Evolutionary conservation across 2,888 invertebrate species (phyloP).

Genomic region (Carabus problematicus): DNA sequence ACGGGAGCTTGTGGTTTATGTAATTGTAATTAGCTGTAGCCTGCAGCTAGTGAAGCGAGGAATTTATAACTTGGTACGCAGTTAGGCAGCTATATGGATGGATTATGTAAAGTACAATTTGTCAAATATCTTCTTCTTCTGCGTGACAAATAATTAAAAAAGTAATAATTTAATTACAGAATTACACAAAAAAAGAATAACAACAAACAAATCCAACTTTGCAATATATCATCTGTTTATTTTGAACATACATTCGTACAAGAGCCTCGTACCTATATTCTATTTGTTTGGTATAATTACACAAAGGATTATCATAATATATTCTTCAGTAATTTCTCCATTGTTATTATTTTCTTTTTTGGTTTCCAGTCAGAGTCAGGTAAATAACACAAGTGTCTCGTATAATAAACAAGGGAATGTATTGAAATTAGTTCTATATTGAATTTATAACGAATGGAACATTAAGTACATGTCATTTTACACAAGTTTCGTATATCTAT

Average conservation of each 20-base stretch:
- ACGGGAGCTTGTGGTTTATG: neutral
- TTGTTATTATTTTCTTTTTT: too few relatives aligned
- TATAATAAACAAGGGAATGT: neutral
- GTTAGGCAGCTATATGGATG: neutral
- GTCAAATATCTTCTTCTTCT: too few relatives aligned
- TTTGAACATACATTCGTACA: slow-evolving; percentile 7
- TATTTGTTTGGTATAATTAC: neutral
- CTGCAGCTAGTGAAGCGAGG: slow-evolving; percentile 9
- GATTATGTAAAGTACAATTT: slow-evolving; percentile 5
- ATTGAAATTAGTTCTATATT: slow-evolving; percentile 9
- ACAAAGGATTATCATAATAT: neutral
- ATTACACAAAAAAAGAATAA: too few relatives aligned
- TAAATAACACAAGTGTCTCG: neutral
- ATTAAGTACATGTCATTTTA: slow-evolving; percentile 11
- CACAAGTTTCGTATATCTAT: slow-evolving; percentile 18
- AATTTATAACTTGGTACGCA: neutral
- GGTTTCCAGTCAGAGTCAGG: neutral
- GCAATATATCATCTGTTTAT: neutral
- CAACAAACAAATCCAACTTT: too few relatives aligned
- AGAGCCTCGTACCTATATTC: neutral
- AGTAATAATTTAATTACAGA: too few relatives aligned
- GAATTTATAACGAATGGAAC: slow-evolving; percentile 6
- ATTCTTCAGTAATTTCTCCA: neutral
- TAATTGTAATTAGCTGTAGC: slow-evolving; percentile 10
- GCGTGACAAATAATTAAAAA: too few relatives aligned